phyloP scores from a whole-genome alignment of 2,113 vertebrate genomes.

The Coptodon bakossiorum region DNA sequence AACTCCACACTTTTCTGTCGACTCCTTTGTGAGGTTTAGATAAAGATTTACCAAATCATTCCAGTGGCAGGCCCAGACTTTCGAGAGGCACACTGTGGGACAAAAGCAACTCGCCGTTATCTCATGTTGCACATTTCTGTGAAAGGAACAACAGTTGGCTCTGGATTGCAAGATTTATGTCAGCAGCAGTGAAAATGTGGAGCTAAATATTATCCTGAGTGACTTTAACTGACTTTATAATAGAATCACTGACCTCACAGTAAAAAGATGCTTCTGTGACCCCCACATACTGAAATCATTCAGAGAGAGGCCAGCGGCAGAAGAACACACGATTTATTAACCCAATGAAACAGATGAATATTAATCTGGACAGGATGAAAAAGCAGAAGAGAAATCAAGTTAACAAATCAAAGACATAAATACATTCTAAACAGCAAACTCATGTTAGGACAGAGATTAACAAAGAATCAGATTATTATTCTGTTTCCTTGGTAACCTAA shows the following conservation, averaged over 20 bases:
- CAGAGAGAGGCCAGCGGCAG: not conserved
- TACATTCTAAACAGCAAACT: no score
- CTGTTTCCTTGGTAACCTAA: no score
- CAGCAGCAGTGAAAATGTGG: not conserved
- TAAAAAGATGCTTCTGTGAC: not conserved
- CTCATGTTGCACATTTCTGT: not conserved
- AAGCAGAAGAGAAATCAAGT: no score
- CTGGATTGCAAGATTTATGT: not conserved
- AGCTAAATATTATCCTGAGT: not conserved
- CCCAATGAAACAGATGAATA: not conserved
- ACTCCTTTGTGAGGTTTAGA: constrained; percentile 1
- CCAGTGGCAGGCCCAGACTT: not conserved
- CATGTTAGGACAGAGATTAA: no score
- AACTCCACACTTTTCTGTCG: not conserved
- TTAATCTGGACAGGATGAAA: no score
- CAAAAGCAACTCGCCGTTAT: not conserved
- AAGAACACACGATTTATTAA: not conserved
- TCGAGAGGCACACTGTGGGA: not conserved
- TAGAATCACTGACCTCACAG: not conserved
- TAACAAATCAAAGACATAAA: no score
- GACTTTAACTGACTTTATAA: not conserved
- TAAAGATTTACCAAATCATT: not conserved
- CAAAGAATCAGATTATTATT: no score
- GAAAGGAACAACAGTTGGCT: not conserved
- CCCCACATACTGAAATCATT: not conserved